Evolutionary conservation across 2,888 invertebrate genomes (phyloP), one percentile per base, ranked within the genome.

Genomic region (Himalopsyche japonica): DNA sequence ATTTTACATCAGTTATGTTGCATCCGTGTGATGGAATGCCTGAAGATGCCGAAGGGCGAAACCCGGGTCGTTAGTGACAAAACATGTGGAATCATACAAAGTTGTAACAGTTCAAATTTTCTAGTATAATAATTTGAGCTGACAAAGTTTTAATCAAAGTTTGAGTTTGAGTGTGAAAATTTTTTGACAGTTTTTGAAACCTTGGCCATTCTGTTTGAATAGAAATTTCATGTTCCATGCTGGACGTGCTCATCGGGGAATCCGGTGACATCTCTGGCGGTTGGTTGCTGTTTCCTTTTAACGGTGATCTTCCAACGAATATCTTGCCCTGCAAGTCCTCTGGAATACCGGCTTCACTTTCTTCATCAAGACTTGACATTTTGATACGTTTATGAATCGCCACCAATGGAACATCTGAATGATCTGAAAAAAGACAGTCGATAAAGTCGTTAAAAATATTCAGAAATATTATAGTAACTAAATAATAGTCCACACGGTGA

Each of bases 311-410:
- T 57, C 10, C 57, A 10, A 57, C 20, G 57, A 20, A 57, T 57
- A 57, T 57, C 20, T 57, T 57, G 57, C 57, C 57, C 0, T 20
- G 57, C 20, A 1, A 57, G n/a, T 57, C 24, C 24, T 37, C 32
- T 2, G 47, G 47, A 3, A 24, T 37, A 37, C 37, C 37, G 34
- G 32, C 8, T 10, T 43, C 1, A 8, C 3, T n/a, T 20, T 43
- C 79, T 18, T 24, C 79, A 12, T 24, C 34, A 7, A 24, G 79
- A 18, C 1, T 2, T 43, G 79, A 77, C 27, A 89, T 82, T n/a
- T 89, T 88, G 0, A 88, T 88, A 77, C 88, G 89, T 87, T 90
- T 90, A 88, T 90, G 90, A 70, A 91, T 89, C 12, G 87, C 88
- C 24, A 91, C 90, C 24, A 89, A 20, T 78, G 48, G 76, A 12